A percentile compares a stretch with the other conserved stretches of the same genome.
These are phyloP conservation scores for Rhadinocentrus ornatus DNA, from an alignment of 2,797 vertebrate genomes.

Conservation along the genomic window DNA sequence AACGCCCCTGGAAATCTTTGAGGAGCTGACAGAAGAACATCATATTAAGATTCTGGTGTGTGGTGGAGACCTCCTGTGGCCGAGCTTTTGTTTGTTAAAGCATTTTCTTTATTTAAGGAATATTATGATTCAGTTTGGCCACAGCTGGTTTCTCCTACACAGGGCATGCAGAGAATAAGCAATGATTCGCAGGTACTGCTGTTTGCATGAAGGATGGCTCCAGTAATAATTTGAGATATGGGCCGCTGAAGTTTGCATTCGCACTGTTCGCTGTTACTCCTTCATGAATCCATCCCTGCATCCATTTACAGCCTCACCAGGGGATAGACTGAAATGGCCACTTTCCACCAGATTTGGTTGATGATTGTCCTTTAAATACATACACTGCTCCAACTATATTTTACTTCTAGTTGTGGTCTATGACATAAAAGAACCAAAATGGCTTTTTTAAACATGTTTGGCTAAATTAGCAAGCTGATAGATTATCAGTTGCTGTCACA, in stretches of 20 bases:
- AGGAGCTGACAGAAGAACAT: constrained; percentile 36
- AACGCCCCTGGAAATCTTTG: constrained; percentile 9
- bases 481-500: too few relatives aligned
- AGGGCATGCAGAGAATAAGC: not conserved
- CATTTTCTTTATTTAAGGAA: not conserved
- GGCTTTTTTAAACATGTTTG: too few relatives aligned
- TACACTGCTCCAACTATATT: not conserved
- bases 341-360: constrained; percentile 15
- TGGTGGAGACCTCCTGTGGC: constrained; percentile 73
- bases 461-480: too few relatives aligned
- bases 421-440: too few relatives aligned
- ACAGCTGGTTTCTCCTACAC: constrained; percentile 18
- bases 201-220: constrained; percentile 26
- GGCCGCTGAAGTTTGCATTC: constrained; percentile 16
- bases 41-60: constrained; percentile 37
- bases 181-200: not conserved
- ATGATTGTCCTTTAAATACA: not conserved
- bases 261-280: constrained; percentile 9
- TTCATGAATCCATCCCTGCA: constrained; percentile 24
- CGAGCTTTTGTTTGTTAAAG: constrained; percentile 30
- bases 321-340: constrained; percentile 20
- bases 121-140: constrained; percentile 32
- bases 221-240: constrained; percentile 20
- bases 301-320: constrained; percentile 29
- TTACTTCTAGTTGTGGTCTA: not conserved